These are phyloP conservation scores for Pyrocoelia pectoralis DNA, from an alignment of 2,888 invertebrate genomes.

Conservation along the genomic window DNA sequence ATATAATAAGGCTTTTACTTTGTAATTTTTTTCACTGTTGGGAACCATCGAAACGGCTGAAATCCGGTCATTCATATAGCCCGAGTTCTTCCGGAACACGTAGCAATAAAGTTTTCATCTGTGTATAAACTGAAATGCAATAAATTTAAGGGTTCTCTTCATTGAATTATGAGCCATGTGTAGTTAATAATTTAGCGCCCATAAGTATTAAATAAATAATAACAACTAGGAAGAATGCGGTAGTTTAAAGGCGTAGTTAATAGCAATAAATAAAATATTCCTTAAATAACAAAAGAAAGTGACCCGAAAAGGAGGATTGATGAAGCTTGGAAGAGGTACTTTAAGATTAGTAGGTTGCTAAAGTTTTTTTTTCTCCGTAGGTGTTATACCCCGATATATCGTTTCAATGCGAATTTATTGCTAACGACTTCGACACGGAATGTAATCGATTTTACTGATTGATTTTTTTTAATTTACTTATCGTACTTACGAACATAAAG, in stretches of 20 bases:
- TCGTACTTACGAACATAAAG: too few species aligned
- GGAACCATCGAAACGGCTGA: constrained; percentile 2
- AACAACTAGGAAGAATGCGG: not conserved
- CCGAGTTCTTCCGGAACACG: constrained; percentile 9
- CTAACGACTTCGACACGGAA: not conserved
- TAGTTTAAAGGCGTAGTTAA: not conserved
- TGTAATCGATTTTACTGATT: not conserved
- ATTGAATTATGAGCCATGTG: too few species aligned
- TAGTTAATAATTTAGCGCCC: not conserved
- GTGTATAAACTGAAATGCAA: constrained; percentile 3
- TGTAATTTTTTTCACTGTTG: constrained; percentile 4
- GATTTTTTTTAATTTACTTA: not conserved
- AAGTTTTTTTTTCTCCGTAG: not conserved
- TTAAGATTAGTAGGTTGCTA: not conserved
- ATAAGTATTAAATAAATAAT: not conserved
- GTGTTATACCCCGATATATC: not conserved
- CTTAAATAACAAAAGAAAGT: not conserved
- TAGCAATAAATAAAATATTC: not conserved
- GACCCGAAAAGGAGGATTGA: not conserved
- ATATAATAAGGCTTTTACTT: constrained; percentile 9
- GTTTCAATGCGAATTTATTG: not conserved
- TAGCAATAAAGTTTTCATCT: constrained; percentile 16
- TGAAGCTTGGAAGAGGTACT: constrained; percentile 1
- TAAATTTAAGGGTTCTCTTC: constrained; percentile 3
- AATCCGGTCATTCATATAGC: constrained; percentile 9